Percentiles rank a stretch among this genome's conserved stretches.
Conservation (phyloP, 2,888 invertebrate species). For the Phaedon cochleariae region DNA sequence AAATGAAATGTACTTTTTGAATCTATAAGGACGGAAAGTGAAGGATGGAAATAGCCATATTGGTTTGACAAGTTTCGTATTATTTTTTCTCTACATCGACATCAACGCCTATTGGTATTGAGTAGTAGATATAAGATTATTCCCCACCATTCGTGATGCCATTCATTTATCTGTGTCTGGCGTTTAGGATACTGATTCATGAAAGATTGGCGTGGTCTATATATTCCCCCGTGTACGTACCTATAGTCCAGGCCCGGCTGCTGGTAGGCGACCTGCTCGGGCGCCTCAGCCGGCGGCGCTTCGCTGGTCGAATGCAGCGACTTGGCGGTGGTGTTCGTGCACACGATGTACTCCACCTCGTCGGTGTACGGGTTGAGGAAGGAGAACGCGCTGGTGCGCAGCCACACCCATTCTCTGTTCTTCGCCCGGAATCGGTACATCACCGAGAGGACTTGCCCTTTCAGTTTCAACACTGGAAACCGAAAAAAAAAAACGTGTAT, state of each 20-base stretch:
- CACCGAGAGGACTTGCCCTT: slow-evolving; percentile 95
- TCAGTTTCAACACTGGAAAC: slow-evolving; percentile 87
- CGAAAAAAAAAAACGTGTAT: slow-evolving; percentile 13
- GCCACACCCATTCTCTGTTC: slow-evolving; percentile 94
- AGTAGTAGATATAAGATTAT: too few species aligned
- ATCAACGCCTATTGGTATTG: too few species aligned
- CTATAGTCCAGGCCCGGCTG: slow-evolving; percentile 73
- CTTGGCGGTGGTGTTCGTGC: slow-evolving; percentile 92
- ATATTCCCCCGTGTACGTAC: too few species aligned
- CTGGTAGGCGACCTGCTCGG: slow-evolving; percentile 61
- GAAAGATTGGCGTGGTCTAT: too few species aligned
- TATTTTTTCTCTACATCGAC: too few species aligned
- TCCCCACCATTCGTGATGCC: too few species aligned
- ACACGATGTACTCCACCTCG: slow-evolving; percentile 98
- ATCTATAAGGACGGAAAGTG: too few species aligned
- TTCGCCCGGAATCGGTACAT: slow-evolving; percentile 97
- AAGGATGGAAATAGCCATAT: too few species aligned
- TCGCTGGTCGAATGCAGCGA: slow-evolving; percentile 58
- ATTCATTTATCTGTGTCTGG: too few species aligned
- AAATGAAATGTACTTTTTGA: too few species aligned
- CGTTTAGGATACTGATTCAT: too few species aligned
- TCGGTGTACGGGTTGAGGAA: slow-evolving; percentile 99
- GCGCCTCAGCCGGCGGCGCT: slow-evolving; percentile 52
- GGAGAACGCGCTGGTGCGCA: slow-evolving; percentile 97
- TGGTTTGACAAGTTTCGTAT: too few species aligned